Percentiles rank a stretch among this genome's conserved stretches.
These are phyloP conservation scores for Temnothorax curvispinosus DNA, from an alignment of 1,140 invertebrate genomes.

Conservation along the genomic window DNA sequence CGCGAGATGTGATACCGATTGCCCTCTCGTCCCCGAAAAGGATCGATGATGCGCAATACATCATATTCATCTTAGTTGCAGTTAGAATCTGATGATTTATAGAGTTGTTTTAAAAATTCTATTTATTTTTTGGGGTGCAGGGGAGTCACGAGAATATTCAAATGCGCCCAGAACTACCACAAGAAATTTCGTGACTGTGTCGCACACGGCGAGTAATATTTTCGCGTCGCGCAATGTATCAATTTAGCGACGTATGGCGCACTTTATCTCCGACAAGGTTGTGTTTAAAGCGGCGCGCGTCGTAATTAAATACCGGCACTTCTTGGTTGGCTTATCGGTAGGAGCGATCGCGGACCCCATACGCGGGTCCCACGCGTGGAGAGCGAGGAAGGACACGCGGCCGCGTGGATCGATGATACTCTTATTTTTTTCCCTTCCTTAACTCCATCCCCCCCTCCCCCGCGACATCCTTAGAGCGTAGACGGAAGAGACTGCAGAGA, in stretches of 20 bases:
- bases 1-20: not conserved
- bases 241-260: constrained; percentile 57
- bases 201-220: constrained; percentile 54
- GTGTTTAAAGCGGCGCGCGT: constrained; percentile 64
- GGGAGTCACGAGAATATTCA: not conserved
- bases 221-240: constrained; percentile 55
- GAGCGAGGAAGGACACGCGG: constrained; percentile 33
- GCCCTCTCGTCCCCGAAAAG: not conserved
- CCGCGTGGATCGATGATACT: constrained; percentile 43
- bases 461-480: not conserved
- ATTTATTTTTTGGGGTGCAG: no score
- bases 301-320: constrained; percentile 73
- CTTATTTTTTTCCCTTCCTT: constrained; percentile 10
- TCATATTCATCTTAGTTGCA: no score
- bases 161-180: not conserved
- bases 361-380: constrained; percentile 10
- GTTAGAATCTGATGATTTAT: no score
- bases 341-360: constrained; percentile 48
- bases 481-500: not conserved
- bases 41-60: constrained; percentile 7
- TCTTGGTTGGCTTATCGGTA: constrained; percentile 66
- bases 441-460: not conserved
- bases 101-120: no score
- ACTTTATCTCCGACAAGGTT: constrained; percentile 67
- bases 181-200: constrained; percentile 28